Conservation (phyloP, 2,113 vertebrate species). For the Rhinoderma darwinii region DNA sequence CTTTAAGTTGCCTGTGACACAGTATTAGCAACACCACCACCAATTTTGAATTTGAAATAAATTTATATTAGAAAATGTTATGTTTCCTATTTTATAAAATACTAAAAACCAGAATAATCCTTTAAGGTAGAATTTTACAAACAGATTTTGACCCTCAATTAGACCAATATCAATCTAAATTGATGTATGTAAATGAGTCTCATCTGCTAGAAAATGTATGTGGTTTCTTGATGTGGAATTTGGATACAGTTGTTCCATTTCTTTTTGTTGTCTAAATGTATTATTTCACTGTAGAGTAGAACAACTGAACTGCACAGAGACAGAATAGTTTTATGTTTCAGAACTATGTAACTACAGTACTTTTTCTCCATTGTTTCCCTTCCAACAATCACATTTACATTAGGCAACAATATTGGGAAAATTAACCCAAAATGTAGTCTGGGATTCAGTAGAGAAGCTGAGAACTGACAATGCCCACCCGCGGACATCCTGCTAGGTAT, state of each 20-base stretch:
- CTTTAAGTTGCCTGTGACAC: too few relatives aligned
- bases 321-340: background rate
- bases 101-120: too few relatives aligned
- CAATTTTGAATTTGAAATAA: too few relatives aligned
- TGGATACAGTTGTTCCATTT: background rate
- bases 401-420: background rate
- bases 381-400: background rate
- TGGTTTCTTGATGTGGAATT: background rate
- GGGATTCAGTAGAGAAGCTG: background rate
- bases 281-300: background rate
- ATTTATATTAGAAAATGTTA: too few relatives aligned
- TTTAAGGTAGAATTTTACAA: too few relatives aligned
- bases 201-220: too few relatives aligned
- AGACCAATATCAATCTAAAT: too few relatives aligned
- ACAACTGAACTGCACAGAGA: background rate
- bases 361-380: background rate
- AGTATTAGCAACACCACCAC: too few relatives aligned
- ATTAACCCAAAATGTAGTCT: background rate
- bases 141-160: too few relatives aligned
- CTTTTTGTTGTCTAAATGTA: background rate
- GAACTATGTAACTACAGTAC: background rate
- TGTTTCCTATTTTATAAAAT: too few relatives aligned
- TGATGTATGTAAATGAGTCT: too few relatives aligned
- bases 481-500: background rate
- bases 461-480: background rate